Base-by-base conservation (phyloP, 2,888 invertebrate genomes). In the Uropetala carovei region DNA sequence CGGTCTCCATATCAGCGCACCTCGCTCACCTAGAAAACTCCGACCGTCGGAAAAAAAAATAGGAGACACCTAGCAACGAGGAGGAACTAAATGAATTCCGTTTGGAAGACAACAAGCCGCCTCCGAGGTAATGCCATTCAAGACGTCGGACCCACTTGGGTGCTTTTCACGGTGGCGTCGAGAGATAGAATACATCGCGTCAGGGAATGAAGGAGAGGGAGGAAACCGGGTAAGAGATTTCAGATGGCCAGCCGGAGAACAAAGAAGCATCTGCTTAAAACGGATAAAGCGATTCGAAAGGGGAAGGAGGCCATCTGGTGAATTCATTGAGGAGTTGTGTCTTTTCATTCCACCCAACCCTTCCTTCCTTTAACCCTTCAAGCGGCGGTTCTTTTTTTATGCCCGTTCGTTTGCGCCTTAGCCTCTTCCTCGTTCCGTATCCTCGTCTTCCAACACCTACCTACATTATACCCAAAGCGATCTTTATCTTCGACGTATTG, bases 351-450 rank as follows among this genome's bases (percentile, higher is more conserved):
- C n/a, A 8, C 27, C 75, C 75, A 0, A 75, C 75, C 18, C 11
- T 22, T 10, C 11, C 27, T 18, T 5, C 11, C 75, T 75, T 43
- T 43, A 43, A 43, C 43, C 43, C 43, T 43, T 43, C 43, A 3
- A n/a, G 1, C 43, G 43, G 5, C 5, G 5, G 43, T 3, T 5
- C 43, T 43, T 43, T 43, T 43, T 43, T 22, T 18, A 18, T 14
- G 27, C 27, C 27, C 22, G 13, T 75, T 75, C 27, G 22, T 27
- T 75, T 27, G 10, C 68, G 22, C 22, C n/a, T n/a, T 75, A n/a
- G 18, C 68, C 75, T 75, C 75, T 75, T 27, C 75, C 43, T 68
- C 22, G 75, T 27, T 75, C 75, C 75, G 22, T 75, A 75, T 75
- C 27, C 75, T 27, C 43, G 43, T 43, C 43, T 5, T 43, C 43